Evolutionary conservation across 2,113 vertebrate genomes (phyloP).

Genomic region (Prietella phreatophila): DNA sequence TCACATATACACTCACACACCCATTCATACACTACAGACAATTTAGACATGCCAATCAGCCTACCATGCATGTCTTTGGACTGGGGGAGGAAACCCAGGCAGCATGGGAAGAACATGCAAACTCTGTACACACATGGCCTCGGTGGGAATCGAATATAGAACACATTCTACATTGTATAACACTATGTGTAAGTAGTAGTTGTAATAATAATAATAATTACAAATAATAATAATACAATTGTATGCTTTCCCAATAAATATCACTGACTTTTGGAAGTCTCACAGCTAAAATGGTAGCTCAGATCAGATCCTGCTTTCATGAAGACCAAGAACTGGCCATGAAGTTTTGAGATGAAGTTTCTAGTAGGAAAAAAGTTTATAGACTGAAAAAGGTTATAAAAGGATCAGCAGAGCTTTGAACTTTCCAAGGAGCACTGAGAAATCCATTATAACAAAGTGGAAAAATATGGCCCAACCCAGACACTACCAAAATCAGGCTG

Average conservation of each 20-base stretch:
- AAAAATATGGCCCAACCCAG: neutral
- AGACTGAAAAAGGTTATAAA: neutral
- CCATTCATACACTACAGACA: no score
- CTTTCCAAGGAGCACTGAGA: neutral
- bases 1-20: no score
- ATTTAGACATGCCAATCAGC: no score
- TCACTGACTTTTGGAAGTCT: neutral
- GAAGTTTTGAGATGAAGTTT: neutral
- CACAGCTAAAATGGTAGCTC: neutral
- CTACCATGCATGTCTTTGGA: no score
- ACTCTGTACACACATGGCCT: no score
- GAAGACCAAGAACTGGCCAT: neutral
- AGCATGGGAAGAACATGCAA: no score
- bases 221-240: neutral
- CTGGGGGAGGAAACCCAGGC: no score
- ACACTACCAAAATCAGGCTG: no score
- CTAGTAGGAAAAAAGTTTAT: neutral
- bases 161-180: neutral
- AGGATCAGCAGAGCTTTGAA: neutral
- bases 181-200: neutral
- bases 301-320: neutral
- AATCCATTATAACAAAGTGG: neutral
- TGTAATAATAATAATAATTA: no score
- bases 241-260: neutral
- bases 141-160: no score